Conservation (phyloP, 30 jellyfish, hydroid and myxozoan species). For the Catostylus mosaicus region DNA sequence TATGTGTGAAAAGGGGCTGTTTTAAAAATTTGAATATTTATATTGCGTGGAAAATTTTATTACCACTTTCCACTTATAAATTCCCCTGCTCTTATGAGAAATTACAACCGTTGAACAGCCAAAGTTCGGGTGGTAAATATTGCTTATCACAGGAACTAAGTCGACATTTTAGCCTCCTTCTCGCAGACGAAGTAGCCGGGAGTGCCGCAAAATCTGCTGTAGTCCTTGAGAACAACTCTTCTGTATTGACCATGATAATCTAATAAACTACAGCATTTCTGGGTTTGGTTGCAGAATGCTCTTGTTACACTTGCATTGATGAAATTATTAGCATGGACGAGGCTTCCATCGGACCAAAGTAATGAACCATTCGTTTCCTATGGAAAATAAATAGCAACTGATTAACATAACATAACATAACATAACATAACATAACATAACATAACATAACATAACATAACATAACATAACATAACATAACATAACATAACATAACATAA, state of each 20-base stretch:
- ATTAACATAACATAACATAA: not conserved
- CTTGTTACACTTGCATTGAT: not conserved
- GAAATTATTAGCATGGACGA: not conserved
- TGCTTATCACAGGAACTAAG: no score
- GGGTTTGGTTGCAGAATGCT: not conserved
- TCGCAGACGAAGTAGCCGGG: conserved; percentile 27
- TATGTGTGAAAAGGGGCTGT: no score
- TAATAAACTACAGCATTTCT: conserved; percentile 20
- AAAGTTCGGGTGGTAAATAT: no score
- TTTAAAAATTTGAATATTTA: no score
- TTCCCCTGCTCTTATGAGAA: no score
- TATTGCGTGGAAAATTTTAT: no score
- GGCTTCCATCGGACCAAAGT: conserved; percentile 29
- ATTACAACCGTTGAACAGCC: no score
- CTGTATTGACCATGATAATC: conserved; percentile 3
- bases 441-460: not conserved
- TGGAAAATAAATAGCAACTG: no score
- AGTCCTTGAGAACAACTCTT: not conserved
- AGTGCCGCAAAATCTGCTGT: not conserved
- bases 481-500: not conserved
- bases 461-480: not conserved
- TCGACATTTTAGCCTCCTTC: no score
- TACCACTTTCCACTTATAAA: no score
- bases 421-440: not conserved
- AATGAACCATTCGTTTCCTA: conserved; percentile 26